Percentiles rank a stretch among this genome's conserved stretches.
These are phyloP conservation scores for Drosophila paramelanica DNA, from an alignment of 2,888 invertebrate species.

Conservation along the genomic window DNA sequence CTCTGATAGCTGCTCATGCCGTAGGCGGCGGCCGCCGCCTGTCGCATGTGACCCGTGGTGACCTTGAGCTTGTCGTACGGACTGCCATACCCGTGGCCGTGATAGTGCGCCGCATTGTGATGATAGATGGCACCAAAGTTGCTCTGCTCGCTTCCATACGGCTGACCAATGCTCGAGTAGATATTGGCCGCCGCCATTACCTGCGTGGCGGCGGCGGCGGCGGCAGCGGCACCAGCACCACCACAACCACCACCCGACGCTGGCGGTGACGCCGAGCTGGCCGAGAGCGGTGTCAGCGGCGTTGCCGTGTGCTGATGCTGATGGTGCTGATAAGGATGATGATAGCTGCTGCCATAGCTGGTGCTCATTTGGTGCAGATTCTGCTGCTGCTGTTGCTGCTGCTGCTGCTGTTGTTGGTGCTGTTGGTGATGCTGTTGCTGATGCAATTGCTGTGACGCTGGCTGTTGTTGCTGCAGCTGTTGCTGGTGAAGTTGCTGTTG, in stretches of 20 bases:
- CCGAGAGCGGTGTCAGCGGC: slow-evolving; percentile 67
- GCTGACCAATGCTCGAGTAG: slow-evolving; percentile 82
- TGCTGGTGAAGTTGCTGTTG: slow-evolving; percentile 21
- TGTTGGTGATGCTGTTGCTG: slow-evolving; percentile 51
- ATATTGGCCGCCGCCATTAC: slow-evolving; percentile 81
- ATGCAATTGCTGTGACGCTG: slow-evolving; percentile 32
- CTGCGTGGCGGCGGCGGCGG: slow-evolving; percentile 60
- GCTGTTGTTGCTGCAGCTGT: slow-evolving; percentile 46
- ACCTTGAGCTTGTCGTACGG: slow-evolving; percentile 85
- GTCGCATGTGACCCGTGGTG: slow-evolving; percentile 61
- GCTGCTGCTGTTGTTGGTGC: slow-evolving; percentile 37
- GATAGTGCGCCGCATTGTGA: slow-evolving; percentile 80
- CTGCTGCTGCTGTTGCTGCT: slow-evolving; percentile 48
- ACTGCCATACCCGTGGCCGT: slow-evolving; percentile 75
- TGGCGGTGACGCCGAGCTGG: slow-evolving; percentile 68
- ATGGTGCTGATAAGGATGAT: slow-evolving; percentile 54
- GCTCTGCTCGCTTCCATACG: slow-evolving; percentile 83
- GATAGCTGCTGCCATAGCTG: slow-evolving; percentile 48
- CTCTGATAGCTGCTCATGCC: slow-evolving; percentile 83
- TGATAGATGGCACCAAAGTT: slow-evolving; percentile 85
- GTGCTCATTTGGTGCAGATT: slow-evolving; percentile 43
- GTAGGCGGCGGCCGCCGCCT: slow-evolving; percentile 78
- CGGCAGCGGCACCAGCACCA: slow-evolving; percentile 12
- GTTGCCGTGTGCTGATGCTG: slow-evolving; percentile 45
- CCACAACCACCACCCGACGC: slow-evolving; percentile 23